phyloP scores from a whole-genome alignment of 2,113 vertebrate species.

The Pseudopipra pipra region DNA sequence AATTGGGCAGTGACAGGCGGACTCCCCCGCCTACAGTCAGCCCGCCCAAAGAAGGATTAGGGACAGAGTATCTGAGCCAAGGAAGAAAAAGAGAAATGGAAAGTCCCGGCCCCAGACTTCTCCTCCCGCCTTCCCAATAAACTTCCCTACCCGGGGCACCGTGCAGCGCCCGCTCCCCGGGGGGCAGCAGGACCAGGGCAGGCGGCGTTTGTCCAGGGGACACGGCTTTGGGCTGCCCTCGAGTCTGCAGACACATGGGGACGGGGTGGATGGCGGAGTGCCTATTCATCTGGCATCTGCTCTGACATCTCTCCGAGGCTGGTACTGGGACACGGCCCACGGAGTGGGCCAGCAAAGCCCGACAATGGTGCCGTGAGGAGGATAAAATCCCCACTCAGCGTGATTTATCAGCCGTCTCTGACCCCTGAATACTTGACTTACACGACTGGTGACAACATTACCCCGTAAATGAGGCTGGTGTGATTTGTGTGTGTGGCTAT shows the following conservation, averaged over 20 bases:
- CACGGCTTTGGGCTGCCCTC: background rate
- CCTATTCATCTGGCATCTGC: background rate
- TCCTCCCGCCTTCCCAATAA: background rate
- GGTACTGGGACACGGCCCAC: background rate
- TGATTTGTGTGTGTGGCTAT: background rate
- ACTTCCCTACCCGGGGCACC: background rate
- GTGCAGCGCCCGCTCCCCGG: background rate
- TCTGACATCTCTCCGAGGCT: background rate
- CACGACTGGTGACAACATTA: background rate
- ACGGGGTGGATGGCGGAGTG: background rate
- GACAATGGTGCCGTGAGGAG: background rate
- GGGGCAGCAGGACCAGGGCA: background rate
- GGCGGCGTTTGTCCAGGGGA: background rate
- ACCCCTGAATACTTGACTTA: constrained; percentile 23
- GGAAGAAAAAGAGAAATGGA: background rate
- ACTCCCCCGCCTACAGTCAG: background rate
- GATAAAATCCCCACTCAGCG: background rate
- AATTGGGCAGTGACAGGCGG: background rate
- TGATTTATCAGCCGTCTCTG: constrained; percentile 25
- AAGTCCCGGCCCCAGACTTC: background rate
- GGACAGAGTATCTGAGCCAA: background rate
- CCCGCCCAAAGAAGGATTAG: background rate
- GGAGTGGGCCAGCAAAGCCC: background rate
- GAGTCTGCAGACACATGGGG: background rate
- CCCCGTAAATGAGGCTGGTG: background rate